phyloP scores from a whole-genome alignment of 2,888 invertebrate species.

The Orchesella flavescens region DNA sequence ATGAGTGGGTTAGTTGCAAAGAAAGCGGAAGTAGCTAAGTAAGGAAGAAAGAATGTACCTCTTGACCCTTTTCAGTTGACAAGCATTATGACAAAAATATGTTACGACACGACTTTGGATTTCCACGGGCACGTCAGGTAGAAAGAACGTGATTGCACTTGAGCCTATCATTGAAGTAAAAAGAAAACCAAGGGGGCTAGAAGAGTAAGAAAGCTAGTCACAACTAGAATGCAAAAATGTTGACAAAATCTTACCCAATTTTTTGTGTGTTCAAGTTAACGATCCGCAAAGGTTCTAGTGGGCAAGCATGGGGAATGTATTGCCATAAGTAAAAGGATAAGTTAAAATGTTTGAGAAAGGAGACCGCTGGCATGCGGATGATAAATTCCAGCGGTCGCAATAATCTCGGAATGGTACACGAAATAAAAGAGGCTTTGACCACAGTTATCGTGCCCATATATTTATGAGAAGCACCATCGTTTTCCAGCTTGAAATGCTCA shows the following conservation, averaged over 20 bases:
- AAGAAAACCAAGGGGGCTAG: too few relatives aligned
- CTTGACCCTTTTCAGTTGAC: too few relatives aligned
- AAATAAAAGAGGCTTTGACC: conserved; percentile 72
- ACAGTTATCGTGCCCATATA: conserved; percentile 72
- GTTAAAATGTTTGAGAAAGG: conserved; percentile 48
- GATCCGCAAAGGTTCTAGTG: conserved; percentile 49
- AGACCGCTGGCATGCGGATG: conserved; percentile 69
- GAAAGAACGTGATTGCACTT: too few relatives aligned
- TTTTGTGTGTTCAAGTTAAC: background rate
- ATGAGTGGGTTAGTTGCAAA: too few relatives aligned
- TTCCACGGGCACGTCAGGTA: too few relatives aligned
- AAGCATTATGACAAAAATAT: too few relatives aligned
- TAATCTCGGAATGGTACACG: conserved; percentile 72
- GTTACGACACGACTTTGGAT: too few relatives aligned
- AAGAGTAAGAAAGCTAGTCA: too few relatives aligned
- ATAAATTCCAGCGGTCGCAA: conserved; percentile 72
- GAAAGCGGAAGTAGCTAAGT: too few relatives aligned
- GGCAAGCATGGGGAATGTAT: conserved; percentile 40
- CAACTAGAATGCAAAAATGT: too few relatives aligned
- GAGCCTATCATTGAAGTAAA: too few relatives aligned
- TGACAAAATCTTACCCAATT: background rate
- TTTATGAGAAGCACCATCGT: conserved; percentile 72
- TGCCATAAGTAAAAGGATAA: conserved; percentile 14
- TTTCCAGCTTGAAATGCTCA: conserved; percentile 70
- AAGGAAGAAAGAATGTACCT: too few relatives aligned